Base-by-base conservation (phyloP, 2,113 vertebrate genomes). In the Rhizomys pruinosus region DNA sequence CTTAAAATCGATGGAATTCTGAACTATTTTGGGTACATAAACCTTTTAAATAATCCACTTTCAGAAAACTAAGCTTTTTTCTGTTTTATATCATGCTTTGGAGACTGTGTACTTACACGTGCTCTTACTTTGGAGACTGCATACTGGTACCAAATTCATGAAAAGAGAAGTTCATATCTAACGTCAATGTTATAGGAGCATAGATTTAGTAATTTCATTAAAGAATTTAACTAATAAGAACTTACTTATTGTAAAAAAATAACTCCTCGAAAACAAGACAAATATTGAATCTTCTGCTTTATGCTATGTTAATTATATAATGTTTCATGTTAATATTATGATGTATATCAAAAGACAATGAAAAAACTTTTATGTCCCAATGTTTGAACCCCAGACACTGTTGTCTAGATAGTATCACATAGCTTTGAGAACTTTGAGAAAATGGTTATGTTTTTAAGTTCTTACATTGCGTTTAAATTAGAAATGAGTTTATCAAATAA, bases 11-110 rank as follows among this genome's bases (percentile, higher is more conserved):
- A 77, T 39, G 88, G 34, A 39, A 34, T n/a, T 71, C 1, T 39
- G 39, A 25, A 66, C 23, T 39, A 42, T 69, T 91, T 39, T 69
- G 5, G 73, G 2, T 73, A 61, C 32, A 87, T 72, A 47, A 37
- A 90, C 68, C 7, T 95, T 82, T 92, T 47, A 84, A 91, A 91
- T 76, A 76, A 55, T 84, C 89, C 39, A 72, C n/a, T 19, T 37
- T 66, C 84, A 19, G 61, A 91, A 95, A 82, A 63, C 52, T 89
- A 25, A 47, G 66, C 7, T 47, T 76, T 32, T 32, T 34, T 5
- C 23, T 55, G 64, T 87, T 82, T 32, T n/a, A 23, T 61, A n/a
- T n/a, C n/a, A n/a, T n/a, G n/a, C n/a, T n/a, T n/a, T n/a, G n/a
- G n/a, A n/a, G n/a, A n/a, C n/a, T n/a, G n/a, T n/a, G n/a, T n/a